Evolutionary conservation across 2,797 vertebrate genomes (phyloP).

Genomic region (Aphelocoma californica): DNA sequence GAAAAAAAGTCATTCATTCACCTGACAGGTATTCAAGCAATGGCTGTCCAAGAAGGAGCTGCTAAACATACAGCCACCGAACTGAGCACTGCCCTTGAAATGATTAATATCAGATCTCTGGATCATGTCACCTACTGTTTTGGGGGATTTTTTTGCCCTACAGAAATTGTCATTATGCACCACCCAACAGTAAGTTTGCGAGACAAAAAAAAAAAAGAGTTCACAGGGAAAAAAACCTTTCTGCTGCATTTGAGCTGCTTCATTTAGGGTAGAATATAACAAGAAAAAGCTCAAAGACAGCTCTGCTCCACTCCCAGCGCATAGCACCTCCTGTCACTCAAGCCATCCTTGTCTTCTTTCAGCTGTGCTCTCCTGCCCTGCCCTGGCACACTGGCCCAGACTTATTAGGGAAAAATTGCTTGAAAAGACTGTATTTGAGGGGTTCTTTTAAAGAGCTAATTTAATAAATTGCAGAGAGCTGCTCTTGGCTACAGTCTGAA

Average conservation of each 20-base stretch:
- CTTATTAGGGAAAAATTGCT: not conserved
- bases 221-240: not conserved
- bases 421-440: not conserved
- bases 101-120: constrained; percentile 33
- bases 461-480: constrained; percentile 19
- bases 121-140: not conserved
- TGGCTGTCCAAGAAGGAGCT: not conserved
- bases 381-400: not conserved
- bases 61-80: not conserved
- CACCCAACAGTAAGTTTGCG: not conserved
- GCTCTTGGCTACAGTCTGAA: not conserved
- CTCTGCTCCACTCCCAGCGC: not conserved
- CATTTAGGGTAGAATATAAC: not conserved
- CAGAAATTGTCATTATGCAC: constrained; percentile 2
- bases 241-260: not conserved
- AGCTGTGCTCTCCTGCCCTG: not conserved
- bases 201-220: not conserved
- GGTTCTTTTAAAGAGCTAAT: not conserved
- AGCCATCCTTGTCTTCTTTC: not conserved
- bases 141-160: not conserved
- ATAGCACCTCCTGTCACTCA: not conserved
- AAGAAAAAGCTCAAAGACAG: not conserved
- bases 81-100: not conserved
- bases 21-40: not conserved
- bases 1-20: not conserved